These are phyloP conservation scores for Synaphobranchus kaupii DNA, from an alignment of 2,797 vertebrate species.

Conservation along the genomic window DNA sequence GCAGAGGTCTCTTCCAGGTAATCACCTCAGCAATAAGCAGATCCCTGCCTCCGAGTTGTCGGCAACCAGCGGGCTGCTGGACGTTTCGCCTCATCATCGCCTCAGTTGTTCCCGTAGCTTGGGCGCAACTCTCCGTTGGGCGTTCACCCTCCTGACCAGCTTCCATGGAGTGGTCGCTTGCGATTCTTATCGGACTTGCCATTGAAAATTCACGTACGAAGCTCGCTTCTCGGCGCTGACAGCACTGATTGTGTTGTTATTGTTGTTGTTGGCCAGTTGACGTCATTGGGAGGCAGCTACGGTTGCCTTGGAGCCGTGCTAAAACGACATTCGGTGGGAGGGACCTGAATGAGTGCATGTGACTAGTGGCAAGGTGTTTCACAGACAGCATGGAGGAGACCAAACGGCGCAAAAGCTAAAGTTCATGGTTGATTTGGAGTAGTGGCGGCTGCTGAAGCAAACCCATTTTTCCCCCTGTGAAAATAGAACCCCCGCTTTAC, in stretches of 20 bases:
- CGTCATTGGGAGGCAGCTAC: constrained; percentile 52
- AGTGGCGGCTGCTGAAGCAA: too few relatives aligned
- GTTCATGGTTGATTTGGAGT: too few relatives aligned
- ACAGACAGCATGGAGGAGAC: not conserved
- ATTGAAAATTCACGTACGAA: constrained; percentile 42
- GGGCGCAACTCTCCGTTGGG: constrained; percentile 18
- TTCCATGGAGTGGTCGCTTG: constrained; percentile 37
- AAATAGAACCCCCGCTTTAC: too few relatives aligned
- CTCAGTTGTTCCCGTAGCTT: constrained; percentile 30
- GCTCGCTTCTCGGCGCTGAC: constrained; percentile 24
- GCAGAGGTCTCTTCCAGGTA: constrained; percentile 80
- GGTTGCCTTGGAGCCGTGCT: constrained; percentile 34
- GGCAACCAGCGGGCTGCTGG: constrained; percentile 31
- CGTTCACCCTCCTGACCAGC: constrained; percentile 33
- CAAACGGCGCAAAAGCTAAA: not conserved
- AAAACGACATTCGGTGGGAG: not conserved
- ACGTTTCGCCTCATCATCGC: constrained; percentile 39
- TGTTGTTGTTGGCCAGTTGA: constrained; percentile 56
- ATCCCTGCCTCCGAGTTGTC: constrained; percentile 28
- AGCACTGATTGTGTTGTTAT: constrained; percentile 52
- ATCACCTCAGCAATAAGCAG: constrained; percentile 62
- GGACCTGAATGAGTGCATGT: not conserved
- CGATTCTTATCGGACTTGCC: constrained; percentile 54
- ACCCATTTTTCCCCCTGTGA: too few relatives aligned
- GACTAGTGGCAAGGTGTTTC: constrained; percentile 9